Base-by-base conservation (phyloP, 2,888 invertebrate genomes). In the Eupeodes latifasciatus region DNA sequence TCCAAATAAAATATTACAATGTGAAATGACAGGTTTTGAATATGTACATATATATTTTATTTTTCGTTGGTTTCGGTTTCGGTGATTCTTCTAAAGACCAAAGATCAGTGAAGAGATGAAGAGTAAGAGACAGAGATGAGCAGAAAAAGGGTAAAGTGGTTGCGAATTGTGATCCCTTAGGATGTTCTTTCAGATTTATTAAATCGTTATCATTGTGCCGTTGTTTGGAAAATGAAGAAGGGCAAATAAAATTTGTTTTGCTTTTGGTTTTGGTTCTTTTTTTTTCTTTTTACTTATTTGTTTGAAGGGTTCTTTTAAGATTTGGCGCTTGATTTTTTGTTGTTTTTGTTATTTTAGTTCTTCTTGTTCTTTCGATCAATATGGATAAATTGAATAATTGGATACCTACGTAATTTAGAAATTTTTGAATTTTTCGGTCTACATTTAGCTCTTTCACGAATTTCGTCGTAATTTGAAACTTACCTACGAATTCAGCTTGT, bases 1-100 rank as follows among this genome's bases (percentile, higher is more conserved):
- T 64, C 47, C 27, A 47, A 64, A 64, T 47, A 47, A 64, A 64
- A 64, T 64, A 64, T 27, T 64, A 27, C 64, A 64, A 64, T 64
- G 6, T 27, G 47, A 64, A 47, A 64, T 64, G 64, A 64, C 64
- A 64, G 44, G 64, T 47, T 64, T 64, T 40, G 3, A 1, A 2
- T 40, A 40, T 0, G 9, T 40, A 40, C 6, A 5, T 55, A 55
- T 10, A 19, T 55, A 19, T 19, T 55, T 55, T 55, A 19, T 12
- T 19, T 55, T 16, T 55, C 7, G 5, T 53, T 53, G 16, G 5
- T 2, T n/a, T 6, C 36, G 14, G 7, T 59, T 62, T 62, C 6
- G 40, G 40, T 11, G 2, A 62, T 40, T 62, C 16, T 7, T 40
- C 11, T 9, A 16, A 62, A 62, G 11, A 10, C n/a, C 40, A 40